phyloP scores from a whole-genome alignment of 2,113 vertebrate species.

The Odocoileus virginianus region DNA sequence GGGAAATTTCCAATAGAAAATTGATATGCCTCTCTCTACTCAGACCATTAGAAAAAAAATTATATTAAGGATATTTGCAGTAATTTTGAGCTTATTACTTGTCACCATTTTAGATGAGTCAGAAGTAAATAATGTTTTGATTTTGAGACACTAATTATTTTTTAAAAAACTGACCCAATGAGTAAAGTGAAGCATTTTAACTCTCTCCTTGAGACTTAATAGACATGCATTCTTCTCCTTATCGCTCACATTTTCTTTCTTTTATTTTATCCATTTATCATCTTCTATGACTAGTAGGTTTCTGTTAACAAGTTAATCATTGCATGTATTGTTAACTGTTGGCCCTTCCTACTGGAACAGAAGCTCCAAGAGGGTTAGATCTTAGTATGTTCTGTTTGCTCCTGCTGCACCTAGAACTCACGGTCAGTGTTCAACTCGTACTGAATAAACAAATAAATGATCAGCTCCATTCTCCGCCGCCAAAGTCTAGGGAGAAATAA shows the following conservation, averaged over 20 bases:
- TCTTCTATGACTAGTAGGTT: background rate
- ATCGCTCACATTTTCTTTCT: background rate
- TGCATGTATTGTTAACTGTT: background rate
- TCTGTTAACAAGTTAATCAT: background rate
- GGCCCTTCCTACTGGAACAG: background rate
- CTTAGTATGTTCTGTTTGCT: background rate
- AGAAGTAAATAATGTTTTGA: background rate
- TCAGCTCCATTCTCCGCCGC: background rate
- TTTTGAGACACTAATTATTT: background rate
- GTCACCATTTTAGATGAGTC: background rate
- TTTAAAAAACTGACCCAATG: background rate
- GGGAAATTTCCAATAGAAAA: slow-evolving; percentile 35
- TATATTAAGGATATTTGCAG: background rate
- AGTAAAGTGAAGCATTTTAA: background rate
- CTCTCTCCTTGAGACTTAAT: background rate
- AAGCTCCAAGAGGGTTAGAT: background rate
- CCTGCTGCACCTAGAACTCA: background rate
- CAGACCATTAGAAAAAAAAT: background rate
- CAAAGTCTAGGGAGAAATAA: background rate
- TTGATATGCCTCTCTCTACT: background rate
- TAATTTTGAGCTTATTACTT: background rate
- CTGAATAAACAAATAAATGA: background rate
- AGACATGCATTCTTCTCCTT: background rate
- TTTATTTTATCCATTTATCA: background rate
- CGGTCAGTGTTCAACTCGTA: background rate